Conservation (phyloP, 2,797 vertebrate species). For the Poliocrania exsul region DNA sequence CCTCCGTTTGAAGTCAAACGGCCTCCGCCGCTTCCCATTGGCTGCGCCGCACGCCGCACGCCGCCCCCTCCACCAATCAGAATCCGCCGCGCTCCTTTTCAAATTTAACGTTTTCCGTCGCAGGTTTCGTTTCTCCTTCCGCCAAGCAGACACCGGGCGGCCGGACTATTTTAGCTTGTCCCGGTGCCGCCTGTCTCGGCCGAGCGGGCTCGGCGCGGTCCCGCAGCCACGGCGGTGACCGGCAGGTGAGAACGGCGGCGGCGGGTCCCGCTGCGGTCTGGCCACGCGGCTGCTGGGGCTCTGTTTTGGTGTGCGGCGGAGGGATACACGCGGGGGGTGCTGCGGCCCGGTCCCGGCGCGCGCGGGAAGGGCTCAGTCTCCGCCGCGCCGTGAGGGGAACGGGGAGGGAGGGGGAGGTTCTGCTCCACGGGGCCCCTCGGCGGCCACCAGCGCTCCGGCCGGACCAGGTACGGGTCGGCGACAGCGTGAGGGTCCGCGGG, state of each 20-base stretch:
- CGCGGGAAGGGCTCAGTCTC: background rate
- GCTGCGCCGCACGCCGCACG: background rate
- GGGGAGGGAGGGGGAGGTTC: background rate
- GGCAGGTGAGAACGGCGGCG: background rate
- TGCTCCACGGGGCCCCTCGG: background rate
- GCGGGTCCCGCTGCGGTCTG: accelerated
- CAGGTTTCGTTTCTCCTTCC: accelerated
- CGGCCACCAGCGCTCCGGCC: background rate
- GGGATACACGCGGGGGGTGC: accelerated
- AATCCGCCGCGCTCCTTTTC: background rate
- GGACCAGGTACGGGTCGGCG: background rate
- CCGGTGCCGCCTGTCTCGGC: accelerated
- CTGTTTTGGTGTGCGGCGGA: background rate
- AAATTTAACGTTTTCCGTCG: accelerated
- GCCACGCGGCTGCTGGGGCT: accelerated
- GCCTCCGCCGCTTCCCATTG: background rate
- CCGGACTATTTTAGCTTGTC: no score
- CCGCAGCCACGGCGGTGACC: accelerated
- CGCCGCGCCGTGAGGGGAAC: background rate
- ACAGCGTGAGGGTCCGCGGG: background rate
- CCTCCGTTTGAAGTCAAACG: constrained; percentile 9
- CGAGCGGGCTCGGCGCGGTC: accelerated
- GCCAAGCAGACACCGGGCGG: accelerated
- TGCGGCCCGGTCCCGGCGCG: background rate
- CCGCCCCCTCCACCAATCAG: background rate